Evolutionary conservation across 2,797 vertebrate genomes (phyloP).

Genomic region (Intellagama lesueurii): DNA sequence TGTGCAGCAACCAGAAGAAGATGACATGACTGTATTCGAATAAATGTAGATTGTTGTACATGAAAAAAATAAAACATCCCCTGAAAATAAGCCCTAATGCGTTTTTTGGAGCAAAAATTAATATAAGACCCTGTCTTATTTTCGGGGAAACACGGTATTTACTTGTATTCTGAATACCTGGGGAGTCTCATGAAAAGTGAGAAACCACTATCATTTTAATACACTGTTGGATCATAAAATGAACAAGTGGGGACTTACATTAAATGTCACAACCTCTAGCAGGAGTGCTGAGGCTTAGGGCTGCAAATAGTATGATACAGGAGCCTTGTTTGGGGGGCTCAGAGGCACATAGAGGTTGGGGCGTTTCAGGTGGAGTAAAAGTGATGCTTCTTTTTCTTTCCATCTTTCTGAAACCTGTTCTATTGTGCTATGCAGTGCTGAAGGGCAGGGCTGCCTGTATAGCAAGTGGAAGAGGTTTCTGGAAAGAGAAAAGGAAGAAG

Average conservation of each 20-base stretch:
- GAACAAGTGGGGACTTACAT: background rate
- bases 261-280: background rate
- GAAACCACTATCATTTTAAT: background rate
- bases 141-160: too few species aligned
- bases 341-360: background rate
- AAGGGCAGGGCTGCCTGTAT: background rate
- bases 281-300: background rate
- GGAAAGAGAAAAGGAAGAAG: background rate
- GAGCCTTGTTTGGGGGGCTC: background rate
- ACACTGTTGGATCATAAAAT: background rate
- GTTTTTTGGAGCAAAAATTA: too few species aligned
- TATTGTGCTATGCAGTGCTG: background rate
- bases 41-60: too few species aligned
- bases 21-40: too few species aligned
- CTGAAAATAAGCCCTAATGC: too few species aligned
- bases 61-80: too few species aligned
- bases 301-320: too few species aligned
- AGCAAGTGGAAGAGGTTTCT: background rate
- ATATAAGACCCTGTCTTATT: too few species aligned
- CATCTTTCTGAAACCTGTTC: background rate
- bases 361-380: background rate
- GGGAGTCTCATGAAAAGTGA: background rate
- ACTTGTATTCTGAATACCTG: background rate
- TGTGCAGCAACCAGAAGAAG: too few species aligned
- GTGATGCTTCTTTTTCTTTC: background rate